Percentiles rank a stretch among this genome's conserved stretches.
phyloP scores from a whole-genome alignment of 2,113 vertebrate genomes.

The Canis aureus region DNA sequence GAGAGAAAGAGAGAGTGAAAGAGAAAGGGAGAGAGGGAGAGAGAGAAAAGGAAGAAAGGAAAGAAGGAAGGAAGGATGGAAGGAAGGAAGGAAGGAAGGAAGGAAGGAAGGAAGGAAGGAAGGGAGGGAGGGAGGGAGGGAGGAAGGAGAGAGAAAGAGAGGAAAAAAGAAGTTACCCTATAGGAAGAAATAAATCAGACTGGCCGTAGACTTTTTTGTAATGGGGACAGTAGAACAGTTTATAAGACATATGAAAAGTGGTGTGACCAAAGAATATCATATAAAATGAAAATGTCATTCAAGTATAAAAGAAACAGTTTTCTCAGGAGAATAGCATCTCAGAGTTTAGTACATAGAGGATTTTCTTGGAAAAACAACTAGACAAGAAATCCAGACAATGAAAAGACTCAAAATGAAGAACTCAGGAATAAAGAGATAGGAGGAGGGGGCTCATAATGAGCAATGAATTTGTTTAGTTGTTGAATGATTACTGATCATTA shows the following conservation, averaged over 20 bases:
- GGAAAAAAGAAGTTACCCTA: not conserved
- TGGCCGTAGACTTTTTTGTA: not conserved
- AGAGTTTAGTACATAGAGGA: not conserved
- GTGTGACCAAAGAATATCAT: not conserved
- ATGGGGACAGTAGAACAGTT: not conserved
- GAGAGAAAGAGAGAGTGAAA: not conserved
- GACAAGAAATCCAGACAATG: not conserved
- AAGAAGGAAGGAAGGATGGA: not conserved
- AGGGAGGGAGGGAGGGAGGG: no score
- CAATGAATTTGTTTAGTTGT: not conserved
- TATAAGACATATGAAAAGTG: not conserved
- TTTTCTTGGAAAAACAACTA: not conserved
- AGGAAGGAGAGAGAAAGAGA: not conserved
- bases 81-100: not conserved
- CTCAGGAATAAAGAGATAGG: not conserved
- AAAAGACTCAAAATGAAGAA: not conserved
- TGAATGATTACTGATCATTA: not conserved
- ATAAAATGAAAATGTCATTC: not conserved
- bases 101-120: not conserved
- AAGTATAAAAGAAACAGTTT: not conserved
- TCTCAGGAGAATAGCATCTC: not conserved
- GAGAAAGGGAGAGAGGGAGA: not conserved
- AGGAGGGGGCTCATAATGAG: not conserved
- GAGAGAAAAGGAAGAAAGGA: not conserved
- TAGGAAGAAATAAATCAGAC: not conserved